Base-by-base conservation (phyloP, 2,113 vertebrate species). In the Melanostigma gelatinosum region DNA sequence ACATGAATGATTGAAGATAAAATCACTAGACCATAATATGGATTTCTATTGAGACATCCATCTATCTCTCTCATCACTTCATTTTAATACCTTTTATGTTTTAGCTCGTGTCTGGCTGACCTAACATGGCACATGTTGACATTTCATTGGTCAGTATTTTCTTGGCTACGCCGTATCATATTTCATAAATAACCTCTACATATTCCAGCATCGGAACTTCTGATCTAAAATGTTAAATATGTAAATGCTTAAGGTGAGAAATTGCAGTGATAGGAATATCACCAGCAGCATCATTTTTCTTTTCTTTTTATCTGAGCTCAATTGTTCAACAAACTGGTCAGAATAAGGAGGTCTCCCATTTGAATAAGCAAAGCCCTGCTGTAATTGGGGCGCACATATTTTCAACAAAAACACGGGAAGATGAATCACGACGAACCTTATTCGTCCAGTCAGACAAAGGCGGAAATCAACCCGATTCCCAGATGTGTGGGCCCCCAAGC, bases 401-500 rank as follows among this genome's bases (percentile, higher is more conserved):
- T 65, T 74, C 8, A 42, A 36, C 22, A 58, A 80, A 83, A 87
- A 77, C 58, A 60, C 4, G 42, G 65, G 44, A 1, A 27, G 50
- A 72, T 15, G 58, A 73, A 80, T 73, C 52, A 77, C 13, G 46
- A 40, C 38, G n/a, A 76, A 88, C 38, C 79, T 1, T 36, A 40
- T 60, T 76, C 52, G 7, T 79, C 72, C 54, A 77, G 62, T 34
- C 38, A 82, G 75, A 83, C 42, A 34, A 77, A 68, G 50, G 75
- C 46, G 20, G 82, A 88, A 85, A 86, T 86, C 88, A 82, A 73
- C 82, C 87, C 77, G 70, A 86, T 87, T 89, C 83, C 89, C 84
- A 87, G 81, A 90, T 84, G 88, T 82, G 74, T 72, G 29, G 9
- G 15, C 40, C 62, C 74, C 55, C 32, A 18, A 11, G 22, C 4